Base-by-base conservation (phyloP, 2,797 vertebrate genomes). In the Triplophysa yarkandensis region DNA sequence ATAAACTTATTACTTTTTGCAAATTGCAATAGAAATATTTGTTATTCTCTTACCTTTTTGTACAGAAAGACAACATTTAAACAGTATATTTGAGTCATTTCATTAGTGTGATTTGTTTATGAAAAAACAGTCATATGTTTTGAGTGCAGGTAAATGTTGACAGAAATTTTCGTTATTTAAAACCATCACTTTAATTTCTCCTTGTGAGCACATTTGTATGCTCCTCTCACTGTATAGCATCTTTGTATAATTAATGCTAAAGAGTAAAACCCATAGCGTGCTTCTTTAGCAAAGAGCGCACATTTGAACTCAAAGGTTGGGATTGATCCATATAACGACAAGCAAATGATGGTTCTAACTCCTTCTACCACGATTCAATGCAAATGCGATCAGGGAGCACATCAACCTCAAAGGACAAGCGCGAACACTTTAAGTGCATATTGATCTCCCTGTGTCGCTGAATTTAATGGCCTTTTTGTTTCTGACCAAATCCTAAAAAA, bases 391-490 rank as follows among this genome's bases (percentile, higher is more conserved):
- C 71, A 76, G 73, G 72, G 84, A 48, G 75, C 60, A 57, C n/a
- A 64, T 83, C 85, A 65, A 77, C 75, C 66, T 76, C 62, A n/a
- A 77, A 41, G 79, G 85, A 85, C 83, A 57, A 75, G 83, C 80
- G 69, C 87, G 85, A 84, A 83, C 84, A 72, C 84, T 85, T 83
- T 86, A 78, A 82, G 82, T 54, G 6, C 16, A 48, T 87, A 90
- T 90, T 73, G 88, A 90, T 91, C 86, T 82, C 16, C 27, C 50
- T 71, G 76, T 82, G 77, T 83, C 86, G 85, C 85, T 88, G 85
- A 85, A 88, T 90, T 91, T 90, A 88, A 88, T 86, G 79, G 74
- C 84, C 81, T 86, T 86, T 83, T 63, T 77, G 82, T 79, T 78
- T 87, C 84, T 88, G 83, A 85, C 77, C 84, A 79, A 77, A 83